phyloP scores from a whole-genome alignment of 2,888 invertebrate species.

The Brachyopa scutellaris region DNA sequence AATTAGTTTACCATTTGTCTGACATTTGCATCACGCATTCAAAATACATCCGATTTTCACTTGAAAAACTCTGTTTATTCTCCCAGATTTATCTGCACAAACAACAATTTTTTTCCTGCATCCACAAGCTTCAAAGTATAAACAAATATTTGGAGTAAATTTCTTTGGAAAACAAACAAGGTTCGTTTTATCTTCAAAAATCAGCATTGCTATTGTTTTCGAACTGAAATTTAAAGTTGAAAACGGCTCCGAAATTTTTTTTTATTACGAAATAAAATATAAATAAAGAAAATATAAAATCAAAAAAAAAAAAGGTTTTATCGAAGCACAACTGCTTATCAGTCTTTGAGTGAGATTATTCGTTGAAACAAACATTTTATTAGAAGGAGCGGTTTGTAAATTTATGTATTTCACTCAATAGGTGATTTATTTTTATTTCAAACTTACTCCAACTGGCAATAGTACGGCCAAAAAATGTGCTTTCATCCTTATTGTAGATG shows the following conservation, averaged over 20 bases:
- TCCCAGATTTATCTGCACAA: constrained; percentile 5
- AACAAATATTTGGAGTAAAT: no score
- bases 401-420: no score
- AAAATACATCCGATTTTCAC: neutral
- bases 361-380: neutral
- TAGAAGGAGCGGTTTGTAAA: neutral
- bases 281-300: neutral
- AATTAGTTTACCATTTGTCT: no score
- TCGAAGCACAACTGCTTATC: constrained; percentile 22
- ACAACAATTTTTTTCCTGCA: no score
- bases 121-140: no score
- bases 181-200: no score
- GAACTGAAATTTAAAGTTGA: no score
- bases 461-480: constrained; percentile 79
- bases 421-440: neutral
- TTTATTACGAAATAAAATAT: neutral
- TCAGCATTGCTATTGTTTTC: no score
- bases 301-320: constrained; percentile 8
- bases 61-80: neutral
- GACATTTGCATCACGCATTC: no score
- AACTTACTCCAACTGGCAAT: constrained; percentile 80
- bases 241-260: no score
- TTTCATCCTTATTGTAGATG: constrained; percentile 78
- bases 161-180: no score
- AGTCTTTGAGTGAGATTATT: neutral